phyloP scores from a whole-genome alignment of 2,113 vertebrate species.

The Channa maculata region DNA sequence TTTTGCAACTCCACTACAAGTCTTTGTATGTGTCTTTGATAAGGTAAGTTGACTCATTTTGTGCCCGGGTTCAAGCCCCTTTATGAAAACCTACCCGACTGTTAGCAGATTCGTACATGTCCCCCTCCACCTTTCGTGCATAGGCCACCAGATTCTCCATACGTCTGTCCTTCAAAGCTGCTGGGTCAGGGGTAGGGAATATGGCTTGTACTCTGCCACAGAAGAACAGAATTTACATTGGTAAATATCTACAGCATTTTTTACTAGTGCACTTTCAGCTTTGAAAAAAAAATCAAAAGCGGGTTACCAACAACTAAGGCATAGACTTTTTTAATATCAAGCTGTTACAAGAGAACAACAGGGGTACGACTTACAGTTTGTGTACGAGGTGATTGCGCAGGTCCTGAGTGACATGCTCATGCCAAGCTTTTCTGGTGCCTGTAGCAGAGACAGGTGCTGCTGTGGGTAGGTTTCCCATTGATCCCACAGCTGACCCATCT shows the following conservation, averaged over 20 bases:
- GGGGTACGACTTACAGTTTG: conserved; percentile 89
- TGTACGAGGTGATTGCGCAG: conserved; percentile 98
- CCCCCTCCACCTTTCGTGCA: conserved; percentile 97
- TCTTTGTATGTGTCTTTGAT: not conserved
- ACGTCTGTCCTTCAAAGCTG: conserved; percentile 96
- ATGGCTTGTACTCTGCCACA: conserved; percentile 95
- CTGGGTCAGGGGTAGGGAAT: conserved; percentile 98
- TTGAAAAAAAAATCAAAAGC: not conserved
- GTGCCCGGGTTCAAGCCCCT: not conserved
- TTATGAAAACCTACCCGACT: conserved; percentile 88
- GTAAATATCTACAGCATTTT: not conserved
- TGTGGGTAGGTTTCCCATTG: conserved; percentile 90
- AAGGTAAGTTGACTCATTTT: not conserved
- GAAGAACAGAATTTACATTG: conserved; percentile 9
- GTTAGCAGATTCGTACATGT: conserved; percentile 99
- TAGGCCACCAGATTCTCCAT: conserved; percentile 99
- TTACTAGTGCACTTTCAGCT: not conserved
- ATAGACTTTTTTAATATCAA: too few relatives aligned
- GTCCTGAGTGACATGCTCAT: conserved; percentile 99
- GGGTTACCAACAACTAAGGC: too few relatives aligned
- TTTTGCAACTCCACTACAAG: too few relatives aligned
- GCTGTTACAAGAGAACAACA: too few relatives aligned
- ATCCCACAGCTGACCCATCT: conserved; percentile 88
- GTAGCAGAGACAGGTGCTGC: conserved; percentile 92
- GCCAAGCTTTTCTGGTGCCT: conserved; percentile 96